Conservation (phyloP, 2,113 vertebrate genomes). For the Diglossa brunneiventris region DNA sequence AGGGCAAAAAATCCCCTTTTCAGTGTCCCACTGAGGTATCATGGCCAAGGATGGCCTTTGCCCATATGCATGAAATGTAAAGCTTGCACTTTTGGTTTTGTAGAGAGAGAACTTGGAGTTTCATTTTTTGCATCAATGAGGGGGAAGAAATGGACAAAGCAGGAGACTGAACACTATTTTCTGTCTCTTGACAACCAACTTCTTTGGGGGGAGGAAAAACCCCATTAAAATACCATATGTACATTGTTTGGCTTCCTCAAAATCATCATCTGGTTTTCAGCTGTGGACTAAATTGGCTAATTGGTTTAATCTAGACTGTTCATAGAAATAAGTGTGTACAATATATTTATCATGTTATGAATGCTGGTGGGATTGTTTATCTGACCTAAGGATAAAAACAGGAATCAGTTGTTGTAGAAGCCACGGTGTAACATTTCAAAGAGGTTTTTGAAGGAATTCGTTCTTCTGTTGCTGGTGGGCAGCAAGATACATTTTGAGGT, state of each 20-base stretch:
- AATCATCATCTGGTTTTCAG: neutral
- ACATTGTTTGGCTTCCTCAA: neutral
- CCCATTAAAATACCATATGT: neutral
- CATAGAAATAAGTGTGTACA: neutral
- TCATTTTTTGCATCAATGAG: neutral
- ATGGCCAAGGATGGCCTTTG: neutral
- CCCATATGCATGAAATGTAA: neutral
- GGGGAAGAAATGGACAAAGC: neutral
- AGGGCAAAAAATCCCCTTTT: neutral
- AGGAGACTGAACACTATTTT: neutral
- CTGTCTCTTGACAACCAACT: neutral
- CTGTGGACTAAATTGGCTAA: neutral
- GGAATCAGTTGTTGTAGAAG: neutral
- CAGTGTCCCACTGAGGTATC: neutral
- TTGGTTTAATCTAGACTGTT: neutral
- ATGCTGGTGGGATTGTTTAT: neutral
- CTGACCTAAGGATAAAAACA: neutral
- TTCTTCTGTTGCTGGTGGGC: neutral
- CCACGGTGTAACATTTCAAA: neutral
- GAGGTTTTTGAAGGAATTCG: neutral
- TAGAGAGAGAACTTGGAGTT: neutral
- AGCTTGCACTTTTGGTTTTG: neutral
- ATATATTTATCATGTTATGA: neutral
- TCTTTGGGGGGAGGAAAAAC: neutral
- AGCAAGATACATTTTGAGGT: neutral